Evolutionary conservation across 2,888 invertebrate genomes (phyloP).

Genomic region (Drosophila phalerata): DNA sequence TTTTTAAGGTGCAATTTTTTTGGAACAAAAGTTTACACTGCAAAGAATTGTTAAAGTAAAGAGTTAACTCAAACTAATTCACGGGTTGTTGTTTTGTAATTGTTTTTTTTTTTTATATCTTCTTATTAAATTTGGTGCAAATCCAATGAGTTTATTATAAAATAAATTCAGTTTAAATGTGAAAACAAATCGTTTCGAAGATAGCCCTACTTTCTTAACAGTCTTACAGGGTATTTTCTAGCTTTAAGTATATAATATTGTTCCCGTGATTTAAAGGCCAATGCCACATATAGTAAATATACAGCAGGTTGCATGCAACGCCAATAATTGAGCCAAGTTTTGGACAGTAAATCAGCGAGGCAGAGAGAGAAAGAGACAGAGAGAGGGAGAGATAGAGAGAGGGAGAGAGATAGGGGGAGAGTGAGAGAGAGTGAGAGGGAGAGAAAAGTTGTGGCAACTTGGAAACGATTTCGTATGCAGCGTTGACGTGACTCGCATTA

Average conservation of each 20-base stretch:
- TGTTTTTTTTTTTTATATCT: too few relatives aligned
- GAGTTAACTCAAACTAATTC: too few relatives aligned
- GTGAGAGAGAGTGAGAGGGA: neutral
- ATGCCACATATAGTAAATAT: constrained; percentile 59
- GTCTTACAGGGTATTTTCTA: constrained; percentile 11
- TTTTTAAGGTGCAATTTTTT: too few relatives aligned
- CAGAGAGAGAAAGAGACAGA: neutral
- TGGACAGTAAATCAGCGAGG: constrained; percentile 25
- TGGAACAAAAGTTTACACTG: too few relatives aligned
- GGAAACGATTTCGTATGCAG: constrained; percentile 75
- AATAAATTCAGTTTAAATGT: too few relatives aligned
- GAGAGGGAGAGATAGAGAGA: neutral
- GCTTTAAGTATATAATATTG: neutral
- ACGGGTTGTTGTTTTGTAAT: too few relatives aligned
- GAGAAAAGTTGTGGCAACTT: constrained; percentile 49
- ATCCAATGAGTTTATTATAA: too few relatives aligned
- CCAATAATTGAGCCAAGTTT: constrained; percentile 60
- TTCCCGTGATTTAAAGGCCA: constrained; percentile 57
- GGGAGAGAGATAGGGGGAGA: neutral
- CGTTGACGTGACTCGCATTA: constrained; percentile 80
- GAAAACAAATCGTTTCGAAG: neutral
- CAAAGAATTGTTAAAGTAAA: too few relatives aligned
- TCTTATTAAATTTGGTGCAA: too few relatives aligned
- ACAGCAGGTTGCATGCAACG: constrained; percentile 36
- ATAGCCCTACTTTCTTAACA: neutral